Conservation (phyloP, 2,888 invertebrate genomes). For the Platycnemis pennipes region DNA sequence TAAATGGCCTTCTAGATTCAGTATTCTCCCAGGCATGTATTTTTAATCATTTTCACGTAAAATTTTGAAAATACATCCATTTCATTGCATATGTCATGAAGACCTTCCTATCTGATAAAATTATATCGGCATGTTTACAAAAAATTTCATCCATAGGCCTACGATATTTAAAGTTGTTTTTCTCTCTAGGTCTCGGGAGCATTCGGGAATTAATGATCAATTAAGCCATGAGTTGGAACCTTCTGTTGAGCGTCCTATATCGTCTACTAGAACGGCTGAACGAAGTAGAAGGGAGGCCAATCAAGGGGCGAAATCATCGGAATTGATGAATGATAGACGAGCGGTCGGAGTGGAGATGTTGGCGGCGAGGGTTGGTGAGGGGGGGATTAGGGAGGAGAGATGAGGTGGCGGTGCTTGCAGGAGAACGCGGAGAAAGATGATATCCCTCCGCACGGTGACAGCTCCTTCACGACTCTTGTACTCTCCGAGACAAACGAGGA, state of each 20-base stretch:
- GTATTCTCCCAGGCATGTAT: no score
- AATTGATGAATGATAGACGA: not conserved
- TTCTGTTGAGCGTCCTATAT: not conserved
- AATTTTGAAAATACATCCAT: no score
- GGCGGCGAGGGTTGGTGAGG: not conserved
- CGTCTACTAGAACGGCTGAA: not conserved
- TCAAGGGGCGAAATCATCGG: not conserved
- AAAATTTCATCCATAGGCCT: not conserved
- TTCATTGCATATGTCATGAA: no score
- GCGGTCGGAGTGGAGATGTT: not conserved
- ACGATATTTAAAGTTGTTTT: not conserved
- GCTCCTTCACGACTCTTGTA: slow-evolving; percentile 35
- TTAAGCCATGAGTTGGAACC: not conserved
- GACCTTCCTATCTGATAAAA: not conserved
- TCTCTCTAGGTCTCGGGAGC: not conserved
- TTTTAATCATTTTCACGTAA: no score
- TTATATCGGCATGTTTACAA: not conserved
- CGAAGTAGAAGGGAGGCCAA: not conserved
- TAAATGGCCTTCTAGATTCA: no score
- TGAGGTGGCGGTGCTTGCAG: not conserved
- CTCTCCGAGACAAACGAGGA: slow-evolving; percentile 20
- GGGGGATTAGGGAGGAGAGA: not conserved
- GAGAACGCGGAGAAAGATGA: not conserved
- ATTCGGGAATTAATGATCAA: not conserved
- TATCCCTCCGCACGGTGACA: slow-evolving; percentile 1